phyloP scores from a whole-genome alignment of 1,140 invertebrate genomes.

The Platorchestia sp. region DNA sequence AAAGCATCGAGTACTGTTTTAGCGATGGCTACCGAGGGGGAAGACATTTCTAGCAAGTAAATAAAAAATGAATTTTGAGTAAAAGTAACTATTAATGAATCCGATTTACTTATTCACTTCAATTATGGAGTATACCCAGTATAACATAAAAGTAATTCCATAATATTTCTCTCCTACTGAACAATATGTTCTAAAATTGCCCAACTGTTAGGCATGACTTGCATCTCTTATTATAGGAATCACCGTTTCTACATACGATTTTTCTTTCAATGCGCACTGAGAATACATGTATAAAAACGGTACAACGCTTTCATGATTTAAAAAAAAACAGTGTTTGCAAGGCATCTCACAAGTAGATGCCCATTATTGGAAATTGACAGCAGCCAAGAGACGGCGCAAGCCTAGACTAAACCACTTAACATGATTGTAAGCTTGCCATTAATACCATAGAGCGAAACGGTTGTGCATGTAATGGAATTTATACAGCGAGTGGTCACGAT shows the following conservation, averaged over 20 bases:
- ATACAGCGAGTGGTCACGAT: not conserved
- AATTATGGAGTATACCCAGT: not conserved
- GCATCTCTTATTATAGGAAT: not conserved
- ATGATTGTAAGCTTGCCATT: not conserved
- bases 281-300: not conserved
- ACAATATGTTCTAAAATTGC: not conserved
- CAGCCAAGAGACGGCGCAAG: not conserved
- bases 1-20: not conserved
- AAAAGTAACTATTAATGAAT: not conserved
- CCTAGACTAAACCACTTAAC: not conserved
- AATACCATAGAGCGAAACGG: not conserved
- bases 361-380: not conserved
- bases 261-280: not conserved
- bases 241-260: not conserved
- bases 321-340: not conserved
- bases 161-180: not conserved
- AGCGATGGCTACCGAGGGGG: not conserved
- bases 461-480: not conserved
- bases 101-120: not conserved
- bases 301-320: not conserved
- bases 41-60: not conserved
- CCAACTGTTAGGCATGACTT: not conserved
- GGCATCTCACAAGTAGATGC: not conserved
- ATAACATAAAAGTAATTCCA: not conserved
- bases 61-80: not conserved